A percentile compares a stretch with the other conserved stretches of the same genome.
These are phyloP conservation scores for Pomatorhinus ruficollis DNA, from an alignment of 2,113 vertebrate species.

Conservation along the genomic window DNA sequence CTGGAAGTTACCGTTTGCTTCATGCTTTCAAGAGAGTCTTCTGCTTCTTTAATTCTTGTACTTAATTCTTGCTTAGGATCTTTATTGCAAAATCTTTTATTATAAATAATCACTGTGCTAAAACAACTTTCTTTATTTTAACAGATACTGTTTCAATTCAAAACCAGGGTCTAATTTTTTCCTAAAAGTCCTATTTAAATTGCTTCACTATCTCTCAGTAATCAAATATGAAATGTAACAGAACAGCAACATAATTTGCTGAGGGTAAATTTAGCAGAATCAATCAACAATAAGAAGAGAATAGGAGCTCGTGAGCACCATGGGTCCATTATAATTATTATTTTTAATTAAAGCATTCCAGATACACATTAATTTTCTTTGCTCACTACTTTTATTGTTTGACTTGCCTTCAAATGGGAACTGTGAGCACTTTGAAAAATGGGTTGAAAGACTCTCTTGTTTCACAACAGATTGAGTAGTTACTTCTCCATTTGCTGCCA, in stretches of 20 bases:
- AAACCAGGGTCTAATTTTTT: background rate
- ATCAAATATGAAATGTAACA: slow-evolving; percentile 28
- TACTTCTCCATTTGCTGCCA: slow-evolving; percentile 8
- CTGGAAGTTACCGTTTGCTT: background rate
- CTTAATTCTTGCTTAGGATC: background rate
- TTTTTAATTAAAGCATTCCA: slow-evolving; percentile 55
- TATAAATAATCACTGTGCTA: background rate
- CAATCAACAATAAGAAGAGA: slow-evolving; percentile 40
- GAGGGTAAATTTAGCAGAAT: slow-evolving; percentile 40
- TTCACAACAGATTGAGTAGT: slow-evolving; percentile 32
- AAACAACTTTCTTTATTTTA: background rate
- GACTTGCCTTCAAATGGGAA: slow-evolving; percentile 24
- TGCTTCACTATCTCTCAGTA: background rate
- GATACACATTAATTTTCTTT: slow-evolving; percentile 44
- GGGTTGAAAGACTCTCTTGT: slow-evolving; percentile 56
- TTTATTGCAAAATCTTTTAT: background rate
- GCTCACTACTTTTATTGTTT: slow-evolving; percentile 29
- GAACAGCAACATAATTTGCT: slow-evolving; percentile 22
- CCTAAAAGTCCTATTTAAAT: background rate
- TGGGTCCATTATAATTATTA: slow-evolving; percentile 24
- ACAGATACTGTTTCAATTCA: background rate
- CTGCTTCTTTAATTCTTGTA: background rate
- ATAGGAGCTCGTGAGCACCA: background rate
- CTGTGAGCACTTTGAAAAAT: slow-evolving; percentile 67
- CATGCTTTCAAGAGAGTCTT: background rate